Base-by-base conservation (phyloP, 2,797 vertebrate species). In the Myotis vivesi region DNA sequence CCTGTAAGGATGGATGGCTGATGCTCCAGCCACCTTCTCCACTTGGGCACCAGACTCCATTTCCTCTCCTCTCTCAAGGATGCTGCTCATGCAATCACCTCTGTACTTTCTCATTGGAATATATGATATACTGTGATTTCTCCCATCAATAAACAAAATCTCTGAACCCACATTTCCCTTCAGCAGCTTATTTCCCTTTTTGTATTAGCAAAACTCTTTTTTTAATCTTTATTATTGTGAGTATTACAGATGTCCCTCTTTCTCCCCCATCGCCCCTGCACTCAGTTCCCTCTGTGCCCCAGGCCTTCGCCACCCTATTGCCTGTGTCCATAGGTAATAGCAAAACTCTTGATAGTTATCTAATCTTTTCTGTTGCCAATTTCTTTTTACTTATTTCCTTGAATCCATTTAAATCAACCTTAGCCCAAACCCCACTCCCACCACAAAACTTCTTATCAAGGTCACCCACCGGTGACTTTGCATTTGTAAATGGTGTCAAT, bases 251-350 rank as follows among this genome's bases (percentile, higher is more conserved):
- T 57, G 23, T 25, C 55, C 55, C 23, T 57, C 55, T 25, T 23
- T 1, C 23, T 0, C 55, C 22, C 55, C 55, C 20, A 25, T 57
- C 4, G 0, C 1, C 8, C 55, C 23, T 57, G 1, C 55, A 25
- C 55, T 57, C 1, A 23, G 55, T 57, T 57, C 9, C 55, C 55
- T 57, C 23, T 2, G 8, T 5, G 9, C 23, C 22, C 23, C 55
- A 57, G 55, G 55, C 55, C 7, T 57, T 57, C 4, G 1, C 9
- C 55, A 57, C 23, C 55, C 55, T 57, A 57, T 25, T 57, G 55
- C 2, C 55, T 57, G 55, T 57, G 22, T 25, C 1, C 55, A 57
- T 4, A 57, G 55, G 55, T 57, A 25, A 57, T 51, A 53, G 30
- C 53, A 59, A 51, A 82, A 51, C 33, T 44, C 59, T 72, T 75